Percentiles rank a stretch among this genome's conserved stretches.
Conservation (phyloP, 92 coral and sea anemone genomes). For the Paramuricea clavata region DNA sequence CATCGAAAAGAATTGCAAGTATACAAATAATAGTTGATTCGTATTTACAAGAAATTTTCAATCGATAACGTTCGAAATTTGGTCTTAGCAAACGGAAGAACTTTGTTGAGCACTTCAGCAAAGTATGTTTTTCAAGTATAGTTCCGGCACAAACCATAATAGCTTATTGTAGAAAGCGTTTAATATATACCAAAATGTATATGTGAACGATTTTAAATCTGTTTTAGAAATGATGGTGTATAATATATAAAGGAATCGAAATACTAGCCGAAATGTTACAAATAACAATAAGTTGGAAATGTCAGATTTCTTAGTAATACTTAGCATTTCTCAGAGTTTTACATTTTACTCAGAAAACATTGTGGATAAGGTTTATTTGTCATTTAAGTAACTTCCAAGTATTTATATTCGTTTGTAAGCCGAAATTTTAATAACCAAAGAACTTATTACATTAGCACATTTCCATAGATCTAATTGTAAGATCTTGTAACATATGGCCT, state of each 20-base stretch:
- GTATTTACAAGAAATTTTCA: no score
- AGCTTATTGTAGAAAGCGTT: no score
- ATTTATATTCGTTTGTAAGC: background rate
- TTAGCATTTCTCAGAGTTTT: background rate
- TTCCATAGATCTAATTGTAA: background rate
- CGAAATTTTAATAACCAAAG: background rate
- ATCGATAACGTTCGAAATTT: no score
- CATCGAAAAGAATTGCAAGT: no score
- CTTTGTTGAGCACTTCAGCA: no score
- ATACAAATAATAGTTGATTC: no score
- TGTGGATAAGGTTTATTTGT: background rate
- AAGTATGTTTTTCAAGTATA: no score
- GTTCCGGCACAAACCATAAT: no score
- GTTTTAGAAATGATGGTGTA: no score
- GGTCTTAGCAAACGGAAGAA: no score
- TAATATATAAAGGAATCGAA: background rate
- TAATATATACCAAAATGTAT: no score
- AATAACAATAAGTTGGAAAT: background rate
- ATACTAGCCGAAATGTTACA: background rate
- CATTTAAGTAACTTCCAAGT: background rate
- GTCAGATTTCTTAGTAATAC: background rate
- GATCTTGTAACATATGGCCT: background rate
- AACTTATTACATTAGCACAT: background rate
- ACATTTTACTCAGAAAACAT: slow-evolving; percentile 1
- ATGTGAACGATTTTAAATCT: no score